Evolutionary conservation across 2,797 vertebrate genomes (phyloP), one percentile per base, ranked within the genome.

Genomic region (Eptatretus atami): DNA sequence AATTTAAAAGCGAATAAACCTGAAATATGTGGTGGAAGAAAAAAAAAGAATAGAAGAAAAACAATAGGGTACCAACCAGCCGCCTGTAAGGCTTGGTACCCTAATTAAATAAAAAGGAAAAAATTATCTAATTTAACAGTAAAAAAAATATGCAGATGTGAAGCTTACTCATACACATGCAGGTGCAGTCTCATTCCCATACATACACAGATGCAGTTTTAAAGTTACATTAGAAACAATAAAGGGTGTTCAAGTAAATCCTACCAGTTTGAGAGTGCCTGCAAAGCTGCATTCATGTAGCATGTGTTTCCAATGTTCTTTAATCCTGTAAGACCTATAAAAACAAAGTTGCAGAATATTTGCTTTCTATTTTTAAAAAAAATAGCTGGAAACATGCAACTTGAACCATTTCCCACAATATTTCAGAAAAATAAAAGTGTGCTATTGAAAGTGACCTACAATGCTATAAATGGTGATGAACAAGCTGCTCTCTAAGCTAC

Each of bases 251-350:
- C 31, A 44, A 44, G 31, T 44, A 44, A 67, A 66, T 54, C 83
- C 73, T 76, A 98, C 92, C 90, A 98, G 74, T 98, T 96, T 64
- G 90, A 98, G 67, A 98, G 76, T 11, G 92, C 92, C 71, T 98
- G 92, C 65, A 98, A 77, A 14, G 90, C 92, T 9, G 92, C 86
- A 1, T 94, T 98, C 92, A 98, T 95, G 74, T 98, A 98, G 75
- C 92, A 98, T n/a, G 92, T 92, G 72, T 98, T 98, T 63, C 92
- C 92, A 2, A 96, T 86, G 70, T 98, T 98, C 75, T 96, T 98
- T 86, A 98, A 93, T 69, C 92, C 92, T 2, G 92, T 96, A 70
- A 98, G 80, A 67, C 92, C 92, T 98, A 73, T 2, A 66, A 63
- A 71, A 19, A 65, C 55, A 9, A 65, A 63, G 24, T 9, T 24